Conservation (phyloP, 1,140 invertebrate species). For the Cataglyphis hispanica region DNA sequence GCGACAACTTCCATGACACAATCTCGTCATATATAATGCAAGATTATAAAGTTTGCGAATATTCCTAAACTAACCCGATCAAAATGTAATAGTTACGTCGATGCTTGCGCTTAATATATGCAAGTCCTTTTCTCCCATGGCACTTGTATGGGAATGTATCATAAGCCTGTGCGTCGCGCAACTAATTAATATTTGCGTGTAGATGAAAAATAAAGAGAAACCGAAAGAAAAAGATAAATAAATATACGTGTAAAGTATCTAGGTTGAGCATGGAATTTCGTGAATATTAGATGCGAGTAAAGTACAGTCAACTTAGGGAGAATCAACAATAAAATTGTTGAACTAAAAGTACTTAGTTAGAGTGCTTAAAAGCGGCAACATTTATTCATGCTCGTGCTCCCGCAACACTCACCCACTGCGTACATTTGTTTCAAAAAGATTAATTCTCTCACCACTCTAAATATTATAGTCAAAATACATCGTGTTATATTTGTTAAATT, state of each 20-base stretch:
- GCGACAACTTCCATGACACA: slow-evolving; percentile 50
- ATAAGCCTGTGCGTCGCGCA: neutral
- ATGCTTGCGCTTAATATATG: slow-evolving; percentile 19
- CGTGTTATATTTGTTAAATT: neutral
- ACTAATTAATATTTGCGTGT: slow-evolving; percentile 33
- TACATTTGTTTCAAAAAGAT: slow-evolving; percentile 30
- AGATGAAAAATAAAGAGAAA: neutral
- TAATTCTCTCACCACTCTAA: slow-evolving; percentile 22
- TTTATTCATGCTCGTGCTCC: slow-evolving; percentile 16
- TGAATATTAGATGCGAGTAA: neutral
- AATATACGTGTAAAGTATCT: neutral
- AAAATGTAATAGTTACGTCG: slow-evolving; percentile 49
- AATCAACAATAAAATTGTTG: slow-evolving; percentile 34
- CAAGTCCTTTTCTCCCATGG: neutral
- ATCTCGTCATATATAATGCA: slow-evolving; percentile 38
- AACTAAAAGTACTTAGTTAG: slow-evolving; percentile 18
- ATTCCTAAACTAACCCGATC: slow-evolving; percentile 32
- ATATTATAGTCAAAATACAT: neutral
- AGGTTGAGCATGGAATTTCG: slow-evolving; percentile 5
- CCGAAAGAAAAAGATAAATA: neutral
- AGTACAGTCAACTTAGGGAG: neutral
- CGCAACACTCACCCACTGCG: neutral
- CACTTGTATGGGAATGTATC: neutral
- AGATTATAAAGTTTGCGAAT: slow-evolving; percentile 36
- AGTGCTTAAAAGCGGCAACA: slow-evolving; percentile 26